Percentiles rank a stretch among this genome's conserved stretches.
phyloP scores from a whole-genome alignment of 2,113 vertebrate species.

The Neopipo cinnamomea region DNA sequence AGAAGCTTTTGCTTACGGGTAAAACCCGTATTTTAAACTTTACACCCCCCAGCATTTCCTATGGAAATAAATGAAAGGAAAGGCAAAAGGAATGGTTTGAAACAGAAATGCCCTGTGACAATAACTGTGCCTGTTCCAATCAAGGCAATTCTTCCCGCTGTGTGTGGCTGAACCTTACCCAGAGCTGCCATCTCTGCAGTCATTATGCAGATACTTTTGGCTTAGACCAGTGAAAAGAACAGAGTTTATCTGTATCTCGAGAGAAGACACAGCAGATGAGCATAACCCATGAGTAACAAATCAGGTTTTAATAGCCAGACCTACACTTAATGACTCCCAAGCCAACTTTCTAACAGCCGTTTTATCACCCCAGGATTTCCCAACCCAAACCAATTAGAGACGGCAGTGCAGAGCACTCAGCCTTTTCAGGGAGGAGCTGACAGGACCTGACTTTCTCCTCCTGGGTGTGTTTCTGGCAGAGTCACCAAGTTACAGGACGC shows the following conservation, averaged over 20 bases:
- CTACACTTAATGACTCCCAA: slow-evolving; percentile 15
- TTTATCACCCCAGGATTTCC: slow-evolving; percentile 45
- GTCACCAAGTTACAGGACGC: neutral
- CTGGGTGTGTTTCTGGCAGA: neutral
- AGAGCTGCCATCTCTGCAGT: neutral
- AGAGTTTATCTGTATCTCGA: slow-evolving; percentile 10
- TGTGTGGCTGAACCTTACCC: neutral
- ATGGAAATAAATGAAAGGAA: neutral
- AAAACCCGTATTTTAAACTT: neutral
- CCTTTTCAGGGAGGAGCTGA: neutral
- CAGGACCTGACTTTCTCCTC: slow-evolving; percentile 47
- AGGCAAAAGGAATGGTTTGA: neutral
- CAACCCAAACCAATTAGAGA: slow-evolving; percentile 30
- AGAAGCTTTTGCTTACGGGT: neutral
- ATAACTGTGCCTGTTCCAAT: neutral
- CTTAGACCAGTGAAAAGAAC: neutral
- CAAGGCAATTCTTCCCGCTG: neutral
- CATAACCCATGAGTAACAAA: neutral
- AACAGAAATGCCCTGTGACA: neutral
- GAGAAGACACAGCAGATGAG: neutral
- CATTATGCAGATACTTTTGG: neutral
- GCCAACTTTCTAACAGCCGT: slow-evolving; percentile 42
- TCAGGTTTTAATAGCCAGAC: slow-evolving; percentile 7
- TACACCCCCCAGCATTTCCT: neutral
- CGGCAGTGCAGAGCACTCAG: neutral